phyloP scores from a whole-genome alignment of 2,113 vertebrate genomes.

The Thermophis baileyi region DNA sequence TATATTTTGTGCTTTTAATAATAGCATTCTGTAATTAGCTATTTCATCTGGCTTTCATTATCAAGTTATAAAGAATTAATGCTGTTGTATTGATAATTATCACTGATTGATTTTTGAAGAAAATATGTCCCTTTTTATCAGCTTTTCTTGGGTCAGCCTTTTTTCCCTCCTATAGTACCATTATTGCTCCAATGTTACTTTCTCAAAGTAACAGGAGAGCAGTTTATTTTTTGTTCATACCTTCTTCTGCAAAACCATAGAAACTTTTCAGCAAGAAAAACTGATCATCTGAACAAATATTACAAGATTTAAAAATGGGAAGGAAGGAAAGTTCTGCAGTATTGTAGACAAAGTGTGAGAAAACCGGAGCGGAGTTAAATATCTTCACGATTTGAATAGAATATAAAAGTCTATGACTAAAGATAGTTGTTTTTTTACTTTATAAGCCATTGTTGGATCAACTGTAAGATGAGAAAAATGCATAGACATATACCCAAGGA shows the following conservation, averaged over 20 bases:
- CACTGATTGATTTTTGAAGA: background rate
- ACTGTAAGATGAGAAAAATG: background rate
- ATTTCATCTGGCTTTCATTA: conserved; percentile 8
- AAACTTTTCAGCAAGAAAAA: background rate
- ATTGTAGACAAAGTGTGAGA: background rate
- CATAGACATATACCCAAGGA: background rate
- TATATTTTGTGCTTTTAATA: background rate
- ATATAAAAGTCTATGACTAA: background rate
- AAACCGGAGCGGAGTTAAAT: background rate
- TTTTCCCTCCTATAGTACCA: background rate
- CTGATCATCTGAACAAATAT: background rate
- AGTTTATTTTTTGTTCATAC: background rate
- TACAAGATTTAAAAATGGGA: background rate
- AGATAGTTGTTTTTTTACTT: background rate
- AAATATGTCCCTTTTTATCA: background rate
- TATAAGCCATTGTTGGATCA: background rate
- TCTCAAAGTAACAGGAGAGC: background rate
- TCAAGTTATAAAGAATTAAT: background rate
- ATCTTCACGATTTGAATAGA: background rate
- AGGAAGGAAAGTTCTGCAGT: background rate
- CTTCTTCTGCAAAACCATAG: background rate
- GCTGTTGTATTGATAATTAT: background rate
- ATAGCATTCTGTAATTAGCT: conserved; percentile 19
- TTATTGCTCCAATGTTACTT: background rate
- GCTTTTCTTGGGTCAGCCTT: background rate